Percentiles rank a stretch among this genome's conserved stretches.
These are phyloP conservation scores for Xyliphius kryptos DNA, from an alignment of 2,113 vertebrate species.

Conservation along the genomic window DNA sequence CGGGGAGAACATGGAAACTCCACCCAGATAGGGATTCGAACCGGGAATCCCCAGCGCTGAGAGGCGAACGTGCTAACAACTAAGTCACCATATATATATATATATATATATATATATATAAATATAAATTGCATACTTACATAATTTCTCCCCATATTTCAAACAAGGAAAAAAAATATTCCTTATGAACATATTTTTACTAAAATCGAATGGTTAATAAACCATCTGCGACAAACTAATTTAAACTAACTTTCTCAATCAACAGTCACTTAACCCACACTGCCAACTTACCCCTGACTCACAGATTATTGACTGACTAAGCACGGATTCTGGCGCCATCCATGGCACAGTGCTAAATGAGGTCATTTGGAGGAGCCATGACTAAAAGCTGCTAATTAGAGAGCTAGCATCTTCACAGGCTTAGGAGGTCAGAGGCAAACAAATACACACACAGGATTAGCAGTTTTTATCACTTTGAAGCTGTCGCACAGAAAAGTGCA, in stretches of 20 bases:
- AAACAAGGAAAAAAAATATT: too few species aligned
- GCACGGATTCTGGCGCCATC: constrained; percentile 21
- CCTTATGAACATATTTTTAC: too few species aligned
- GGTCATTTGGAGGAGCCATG: constrained; percentile 50
- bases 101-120: too few species aligned
- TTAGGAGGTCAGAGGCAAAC: constrained; percentile 19
- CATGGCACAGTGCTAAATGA: constrained; percentile 33
- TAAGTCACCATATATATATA: too few species aligned
- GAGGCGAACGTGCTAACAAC: too few species aligned
- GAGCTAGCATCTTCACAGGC: constrained; percentile 38
- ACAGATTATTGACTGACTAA: constrained; percentile 12
- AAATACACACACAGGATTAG: constrained; percentile 5
- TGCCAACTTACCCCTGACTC: constrained; percentile 4
- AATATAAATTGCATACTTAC: not conserved
- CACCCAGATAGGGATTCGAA: too few species aligned
- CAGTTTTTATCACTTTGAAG: constrained; percentile 12
- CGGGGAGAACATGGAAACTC: too few species aligned
- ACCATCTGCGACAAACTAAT: not conserved
- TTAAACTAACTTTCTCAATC: not conserved
- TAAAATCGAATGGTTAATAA: too few species aligned
- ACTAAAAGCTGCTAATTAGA: constrained; percentile 58
- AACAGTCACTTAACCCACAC: not conserved
- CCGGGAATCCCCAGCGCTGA: too few species aligned
- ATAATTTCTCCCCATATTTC: not conserved
- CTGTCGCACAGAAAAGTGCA: not conserved